phyloP scores from a whole-genome alignment of 1,140 invertebrate species.

The Tetraneura akinire region DNA sequence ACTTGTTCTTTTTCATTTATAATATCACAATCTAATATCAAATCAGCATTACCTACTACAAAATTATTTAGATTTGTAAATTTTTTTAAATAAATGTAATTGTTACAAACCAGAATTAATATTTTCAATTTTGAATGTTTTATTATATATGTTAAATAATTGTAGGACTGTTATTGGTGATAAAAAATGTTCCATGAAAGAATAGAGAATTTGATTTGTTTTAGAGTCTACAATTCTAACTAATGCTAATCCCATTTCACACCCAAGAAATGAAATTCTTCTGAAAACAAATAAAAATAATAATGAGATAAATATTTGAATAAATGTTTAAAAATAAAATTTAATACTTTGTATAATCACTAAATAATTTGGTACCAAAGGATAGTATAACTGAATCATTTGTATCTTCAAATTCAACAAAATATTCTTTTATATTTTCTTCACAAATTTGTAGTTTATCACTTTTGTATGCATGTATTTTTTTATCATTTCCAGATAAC shows the following conservation, averaged over 20 bases:
- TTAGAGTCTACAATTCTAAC: conserved; percentile 6
- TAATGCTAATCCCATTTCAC: conserved; percentile 17
- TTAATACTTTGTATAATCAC: conserved; percentile 28
- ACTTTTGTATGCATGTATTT: conserved; percentile 37
- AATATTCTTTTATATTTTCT: conserved; percentile 29
- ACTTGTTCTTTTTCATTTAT: conserved; percentile 42
- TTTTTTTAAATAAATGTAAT: background rate
- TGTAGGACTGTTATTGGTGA: conserved; percentile 24
- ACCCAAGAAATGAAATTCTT: conserved; percentile 32
- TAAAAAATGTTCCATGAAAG: background rate
- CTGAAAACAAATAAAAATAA: conserved; percentile 23
- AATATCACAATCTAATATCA: background rate
- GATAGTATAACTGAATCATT: background rate
- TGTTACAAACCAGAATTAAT: background rate
- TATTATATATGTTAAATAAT: conserved; percentile 40
- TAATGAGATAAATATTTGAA: background rate
- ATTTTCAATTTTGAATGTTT: background rate
- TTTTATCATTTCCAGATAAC: conserved; percentile 37
- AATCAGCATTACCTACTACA: background rate
- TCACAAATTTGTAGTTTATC: conserved; percentile 2
- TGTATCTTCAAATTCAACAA: conserved; percentile 27
- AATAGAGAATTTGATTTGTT: conserved; percentile 30
- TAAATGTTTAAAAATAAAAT: background rate
- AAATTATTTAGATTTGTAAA: background rate
- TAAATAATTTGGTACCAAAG: conserved; percentile 40